Evolutionary conservation across 2,888 invertebrate genomes (phyloP).

Genomic region (Trissolcus japonicus): DNA sequence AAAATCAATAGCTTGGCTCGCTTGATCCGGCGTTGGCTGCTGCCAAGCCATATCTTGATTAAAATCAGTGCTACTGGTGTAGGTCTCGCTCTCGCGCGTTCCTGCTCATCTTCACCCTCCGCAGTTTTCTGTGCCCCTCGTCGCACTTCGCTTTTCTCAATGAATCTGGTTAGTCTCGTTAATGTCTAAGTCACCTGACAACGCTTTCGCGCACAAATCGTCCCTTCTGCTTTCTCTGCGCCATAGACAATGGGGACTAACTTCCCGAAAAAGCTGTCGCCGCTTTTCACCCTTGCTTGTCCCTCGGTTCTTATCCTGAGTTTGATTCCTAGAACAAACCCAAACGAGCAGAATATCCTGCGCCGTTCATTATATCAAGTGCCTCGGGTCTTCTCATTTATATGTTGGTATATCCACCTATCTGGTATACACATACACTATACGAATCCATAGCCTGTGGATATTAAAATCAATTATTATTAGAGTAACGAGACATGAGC

Average conservation of each 20-base stretch:
- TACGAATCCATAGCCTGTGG: constrained; percentile 33
- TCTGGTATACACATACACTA: constrained; percentile 30
- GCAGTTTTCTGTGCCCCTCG: constrained; percentile 49
- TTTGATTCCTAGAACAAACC: constrained; percentile 51
- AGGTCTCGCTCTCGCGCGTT: constrained; percentile 60
- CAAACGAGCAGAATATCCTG: constrained; percentile 39
- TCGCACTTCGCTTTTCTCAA: constrained; percentile 59
- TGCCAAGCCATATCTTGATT: constrained; percentile 76
- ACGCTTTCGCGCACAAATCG: constrained; percentile 55
- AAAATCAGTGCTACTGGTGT: constrained; percentile 72
- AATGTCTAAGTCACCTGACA: constrained; percentile 70
- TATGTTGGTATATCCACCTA: constrained; percentile 17
- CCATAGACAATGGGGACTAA: constrained; percentile 59
- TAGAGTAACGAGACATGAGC: constrained; percentile 11
- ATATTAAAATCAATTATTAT: constrained; percentile 50
- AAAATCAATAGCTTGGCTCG: constrained; percentile 75
- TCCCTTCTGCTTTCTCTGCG: constrained; percentile 57
- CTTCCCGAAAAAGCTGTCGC: constrained; percentile 55
- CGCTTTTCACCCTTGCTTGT: constrained; percentile 5
- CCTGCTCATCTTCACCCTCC: constrained; percentile 56
- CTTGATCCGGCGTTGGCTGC: constrained; percentile 72
- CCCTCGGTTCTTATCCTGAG: constrained; percentile 3
- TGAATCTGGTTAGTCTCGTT: constrained; percentile 75
- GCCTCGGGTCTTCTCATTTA: constrained; percentile 39
- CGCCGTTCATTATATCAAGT: constrained; percentile 52